Evolutionary conservation across 1,140 invertebrate species (phyloP), one percentile per base, ranked within the genome.

Genomic region (Drosophila ohnishii): DNA sequence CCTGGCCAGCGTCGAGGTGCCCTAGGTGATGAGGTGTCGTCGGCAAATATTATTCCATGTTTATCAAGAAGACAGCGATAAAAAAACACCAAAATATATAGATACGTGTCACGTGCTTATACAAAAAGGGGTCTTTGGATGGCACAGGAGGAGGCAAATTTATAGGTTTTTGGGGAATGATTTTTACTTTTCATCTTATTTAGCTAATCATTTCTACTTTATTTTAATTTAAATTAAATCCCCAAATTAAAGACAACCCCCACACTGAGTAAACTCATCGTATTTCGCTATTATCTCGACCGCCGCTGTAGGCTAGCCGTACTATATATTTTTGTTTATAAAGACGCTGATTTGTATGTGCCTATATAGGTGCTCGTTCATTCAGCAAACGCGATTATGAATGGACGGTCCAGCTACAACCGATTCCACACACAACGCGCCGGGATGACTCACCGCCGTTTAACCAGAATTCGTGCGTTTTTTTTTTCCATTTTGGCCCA

Each of bases 391-490:
- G 65, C 83, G 77, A 88, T 80, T 88, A 88, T 73, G 80, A 89
- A 78, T 67, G 76, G 66, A 82, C 51, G 62, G 73, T 63, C 75
- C 56, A 65, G 37, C 53, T 66, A 58, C 72, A 66, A 76, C 72
- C 62, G 72, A 75, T 75, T 76, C 58, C 63, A 63, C 61, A 65
- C 69, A 80, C 62, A 60, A 25, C 14, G 59, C 62, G 59, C 62
- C 39, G 32, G 34, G 84, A 88, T 88, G 84, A 88, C 73, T 88
- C 84, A 88, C 80, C 59, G 64, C 45, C 80, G 56, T 80, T 88
- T 88, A 88, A 66, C 70, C 62, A 80, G 84, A 88, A 88, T 78
- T 87, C 84, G 78, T 83, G 73, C 72, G 83, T 64, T 71, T 71
- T 66, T 71, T 66, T 61, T 86, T 81, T 65, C 28, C 62, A 62